Percentiles rank a stretch among this genome's conserved stretches.
These are phyloP conservation scores for Morpho achilles DNA, from an alignment of 2,888 invertebrate species.

Conservation along the genomic window DNA sequence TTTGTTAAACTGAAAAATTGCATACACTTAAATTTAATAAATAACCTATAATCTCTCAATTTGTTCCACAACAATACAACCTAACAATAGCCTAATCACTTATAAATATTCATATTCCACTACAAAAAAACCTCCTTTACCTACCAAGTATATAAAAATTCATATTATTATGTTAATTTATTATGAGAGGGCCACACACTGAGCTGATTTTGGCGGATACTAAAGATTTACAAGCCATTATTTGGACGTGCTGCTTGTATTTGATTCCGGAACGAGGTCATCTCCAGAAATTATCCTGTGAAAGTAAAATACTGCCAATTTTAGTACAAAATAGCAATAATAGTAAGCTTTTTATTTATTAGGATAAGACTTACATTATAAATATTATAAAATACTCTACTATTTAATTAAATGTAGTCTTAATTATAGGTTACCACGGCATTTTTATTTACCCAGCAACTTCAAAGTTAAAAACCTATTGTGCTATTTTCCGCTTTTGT, in stretches of 20 bases:
- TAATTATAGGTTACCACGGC: no score
- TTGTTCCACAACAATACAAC: slow-evolving; percentile 5
- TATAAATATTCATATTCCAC: slow-evolving; percentile 32
- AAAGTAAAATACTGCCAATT: no score
- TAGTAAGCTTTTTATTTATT: no score
- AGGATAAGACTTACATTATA: no score
- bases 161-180: slow-evolving; percentile 41
- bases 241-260: background rate
- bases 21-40: slow-evolving; percentile 18
- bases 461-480: no score
- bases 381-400: no score
- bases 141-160: slow-evolving; percentile 23
- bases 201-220: slow-evolving; percentile 21
- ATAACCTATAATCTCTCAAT: slow-evolving; percentile 25
- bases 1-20: slow-evolving; percentile 16
- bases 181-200: slow-evolving; percentile 38
- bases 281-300: no score
- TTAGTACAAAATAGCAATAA: no score
- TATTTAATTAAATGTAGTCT: no score
- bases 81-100: slow-evolving; percentile 20
- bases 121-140: slow-evolving; percentile 22
- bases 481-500: no score
- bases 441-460: no score
- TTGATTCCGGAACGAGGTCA: background rate
- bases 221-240: slow-evolving; percentile 10